phyloP scores from a whole-genome alignment of 53 echinoderm and acorn worm species.

The Echinarachnius parma region DNA sequence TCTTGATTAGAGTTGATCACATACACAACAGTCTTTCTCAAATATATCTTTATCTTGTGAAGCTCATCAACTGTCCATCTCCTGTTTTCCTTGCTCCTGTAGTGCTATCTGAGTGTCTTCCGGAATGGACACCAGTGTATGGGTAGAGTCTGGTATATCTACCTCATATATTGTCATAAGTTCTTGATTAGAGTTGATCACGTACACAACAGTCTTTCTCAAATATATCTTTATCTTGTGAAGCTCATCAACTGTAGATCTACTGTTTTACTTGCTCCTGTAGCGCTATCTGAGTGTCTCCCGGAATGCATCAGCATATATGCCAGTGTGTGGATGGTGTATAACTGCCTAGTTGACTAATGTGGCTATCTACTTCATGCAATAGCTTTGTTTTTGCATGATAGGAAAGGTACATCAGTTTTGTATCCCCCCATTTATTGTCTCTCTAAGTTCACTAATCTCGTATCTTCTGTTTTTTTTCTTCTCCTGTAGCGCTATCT shows the following conservation, averaged over 20 bases:
- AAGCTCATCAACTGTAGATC: background rate
- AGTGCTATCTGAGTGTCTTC: constrained; percentile 1
- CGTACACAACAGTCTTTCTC: too few relatives aligned
- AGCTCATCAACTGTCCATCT: background rate
- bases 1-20: too few relatives aligned
- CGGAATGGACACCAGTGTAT: background rate
- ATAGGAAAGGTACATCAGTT: too few relatives aligned
- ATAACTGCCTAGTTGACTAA: too few relatives aligned
- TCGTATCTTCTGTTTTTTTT: background rate
- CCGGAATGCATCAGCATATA: background rate
- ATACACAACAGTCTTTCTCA: too few relatives aligned
- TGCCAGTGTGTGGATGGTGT: too few relatives aligned
- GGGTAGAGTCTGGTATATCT: too few relatives aligned
- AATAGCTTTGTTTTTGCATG: too few relatives aligned
- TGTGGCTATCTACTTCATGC: too few relatives aligned
- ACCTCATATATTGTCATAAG: too few relatives aligned
- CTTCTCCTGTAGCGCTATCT: background rate
- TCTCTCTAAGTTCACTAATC: too few relatives aligned
- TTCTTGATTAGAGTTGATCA: too few relatives aligned
- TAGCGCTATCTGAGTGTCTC: background rate
- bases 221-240: background rate
- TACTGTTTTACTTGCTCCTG: background rate
- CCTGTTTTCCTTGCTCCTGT: background rate
- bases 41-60: background rate
- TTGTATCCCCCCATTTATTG: background rate